Base-by-base conservation (phyloP, 53 echinoderm and acorn worm genomes). In the Paelopatides confundens region DNA sequence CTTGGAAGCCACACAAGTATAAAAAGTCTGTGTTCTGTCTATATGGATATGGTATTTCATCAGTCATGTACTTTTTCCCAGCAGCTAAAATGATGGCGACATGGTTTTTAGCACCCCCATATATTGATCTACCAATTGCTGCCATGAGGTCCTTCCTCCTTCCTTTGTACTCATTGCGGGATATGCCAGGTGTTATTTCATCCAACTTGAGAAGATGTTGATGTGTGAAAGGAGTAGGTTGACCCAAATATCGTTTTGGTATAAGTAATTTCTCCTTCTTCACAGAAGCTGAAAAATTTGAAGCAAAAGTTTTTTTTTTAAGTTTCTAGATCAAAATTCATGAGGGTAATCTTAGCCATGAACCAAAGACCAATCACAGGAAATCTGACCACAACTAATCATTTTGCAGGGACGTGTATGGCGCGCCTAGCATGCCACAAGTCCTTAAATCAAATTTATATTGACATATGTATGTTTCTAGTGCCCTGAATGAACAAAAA, bases 41-140 rank as follows among this genome's bases (percentile, higher is more conserved):
- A 63, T 96, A 96, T 6, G 99, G 99, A 62, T 99, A 99, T 1
- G 99, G 95, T 38, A 99, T 94, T 39, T 93, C 99, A 77, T 99
- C 96, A 0, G 99, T 92, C 99, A 99, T 99, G 81, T 87, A 96
- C 70, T 94, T 99, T 58, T 91, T 99, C 50, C 87, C 87, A 21
- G 89, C 86, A 14, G 92, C 86, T 4, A 94, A 82, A 36, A 99
- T 93, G 5, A 99, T 89, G 46, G 93, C 99, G 36, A 91, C 91
- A 81, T 99, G 96, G 52, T 92, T 53, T 35, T 81, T 89, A n/a
- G 69, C 79, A 58, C 70, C 89, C 31, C 94, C 85, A 36, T 87
- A 86, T 50, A 89, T 62, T 5, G 99, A 99, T 26, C 87, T 68
- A 33, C 86, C 85, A 51, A 99, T 92, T 66, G 92, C 78, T 3